These are phyloP conservation scores for Xiphophorus couchianus DNA, from an alignment of 2,113 vertebrate species.

Conservation along the genomic window DNA sequence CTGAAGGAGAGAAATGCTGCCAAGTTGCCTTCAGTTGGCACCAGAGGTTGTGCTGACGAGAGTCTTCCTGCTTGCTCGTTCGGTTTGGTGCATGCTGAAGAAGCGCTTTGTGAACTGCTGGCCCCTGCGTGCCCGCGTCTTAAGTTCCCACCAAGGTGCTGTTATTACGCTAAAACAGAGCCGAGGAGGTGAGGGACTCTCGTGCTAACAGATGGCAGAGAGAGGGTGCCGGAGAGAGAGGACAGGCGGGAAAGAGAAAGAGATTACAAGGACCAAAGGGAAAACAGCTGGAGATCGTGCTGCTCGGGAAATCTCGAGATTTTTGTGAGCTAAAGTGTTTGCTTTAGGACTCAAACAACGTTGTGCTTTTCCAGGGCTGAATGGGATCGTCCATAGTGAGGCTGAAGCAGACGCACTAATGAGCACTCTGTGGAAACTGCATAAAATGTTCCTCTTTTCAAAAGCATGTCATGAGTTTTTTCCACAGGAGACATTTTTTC, in stretches of 20 bases:
- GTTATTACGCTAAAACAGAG: constrained; percentile 59
- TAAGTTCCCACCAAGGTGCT: constrained; percentile 64
- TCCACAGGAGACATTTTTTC: neutral
- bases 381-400: constrained; percentile 23
- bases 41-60: constrained; percentile 60
- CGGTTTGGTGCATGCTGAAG: constrained; percentile 59
- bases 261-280: constrained; percentile 22
- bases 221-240: constrained; percentile 38
- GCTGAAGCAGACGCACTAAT: constrained; percentile 38
- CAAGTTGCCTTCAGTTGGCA: constrained; percentile 24
- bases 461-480: constrained; percentile 19
- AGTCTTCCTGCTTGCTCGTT: constrained; percentile 44
- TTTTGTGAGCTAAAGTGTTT: constrained; percentile 33
- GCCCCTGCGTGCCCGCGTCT: constrained; percentile 31
- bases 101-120: constrained; percentile 58
- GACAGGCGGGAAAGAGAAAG: constrained; percentile 10
- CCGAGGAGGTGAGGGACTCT: constrained; percentile 26
- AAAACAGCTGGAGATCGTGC: constrained; percentile 12
- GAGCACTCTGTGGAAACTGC: constrained; percentile 33
- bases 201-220: constrained; percentile 52
- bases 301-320: neutral
- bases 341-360: constrained; percentile 33
- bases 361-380: constrained; percentile 34
- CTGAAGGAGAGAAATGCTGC: constrained; percentile 8
- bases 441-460: constrained; percentile 15